A percentile compares a stretch with the other conserved stretches of the same genome.
phyloP scores from a whole-genome alignment of 1,140 invertebrate species.

The Cyclargus thomasi region DNA sequence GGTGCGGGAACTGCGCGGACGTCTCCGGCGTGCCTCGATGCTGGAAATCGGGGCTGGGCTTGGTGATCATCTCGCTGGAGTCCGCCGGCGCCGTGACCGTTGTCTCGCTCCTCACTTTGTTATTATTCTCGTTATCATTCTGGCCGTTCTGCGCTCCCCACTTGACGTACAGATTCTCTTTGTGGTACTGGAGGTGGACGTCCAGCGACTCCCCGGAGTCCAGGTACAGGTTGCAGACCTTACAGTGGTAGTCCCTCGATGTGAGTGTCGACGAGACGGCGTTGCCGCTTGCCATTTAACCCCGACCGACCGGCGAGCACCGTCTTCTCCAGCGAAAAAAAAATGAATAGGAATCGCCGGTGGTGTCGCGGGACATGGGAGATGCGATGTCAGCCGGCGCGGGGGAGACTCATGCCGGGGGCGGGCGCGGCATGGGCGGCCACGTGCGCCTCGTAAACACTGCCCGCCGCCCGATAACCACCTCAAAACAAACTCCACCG shows the following conservation, averaged over 20 bases:
- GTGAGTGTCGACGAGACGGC: slow-evolving; percentile 63
- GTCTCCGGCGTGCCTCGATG: slow-evolving; percentile 76
- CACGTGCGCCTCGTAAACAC: slow-evolving; percentile 70
- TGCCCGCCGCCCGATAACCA: slow-evolving; percentile 28
- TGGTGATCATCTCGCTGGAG: slow-evolving; percentile 78
- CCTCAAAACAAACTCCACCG: slow-evolving; percentile 36
- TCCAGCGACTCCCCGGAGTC: slow-evolving; percentile 84
- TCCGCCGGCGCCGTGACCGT: slow-evolving; percentile 77
- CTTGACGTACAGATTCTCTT: slow-evolving; percentile 83
- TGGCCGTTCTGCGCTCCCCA: slow-evolving; percentile 81
- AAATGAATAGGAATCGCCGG: slow-evolving; percentile 63
- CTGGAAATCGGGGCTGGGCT: slow-evolving; percentile 76
- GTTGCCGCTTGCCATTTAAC: slow-evolving; percentile 76
- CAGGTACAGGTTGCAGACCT: slow-evolving; percentile 83
- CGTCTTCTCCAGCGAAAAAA: slow-evolving; percentile 71
- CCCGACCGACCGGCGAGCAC: slow-evolving; percentile 61
- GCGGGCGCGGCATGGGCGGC: slow-evolving; percentile 49
- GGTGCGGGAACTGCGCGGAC: slow-evolving; percentile 73
- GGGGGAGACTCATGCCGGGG: slow-evolving; percentile 51
- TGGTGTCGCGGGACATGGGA: slow-evolving; percentile 60
- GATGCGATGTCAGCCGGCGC: slow-evolving; percentile 49
- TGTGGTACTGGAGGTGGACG: slow-evolving; percentile 86
- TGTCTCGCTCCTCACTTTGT: slow-evolving; percentile 74
- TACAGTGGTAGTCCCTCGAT: slow-evolving; percentile 79
- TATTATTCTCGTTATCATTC: slow-evolving; percentile 81